phyloP scores from a whole-genome alignment of 2,888 invertebrate species.

The Ormyrus pomaceus region DNA sequence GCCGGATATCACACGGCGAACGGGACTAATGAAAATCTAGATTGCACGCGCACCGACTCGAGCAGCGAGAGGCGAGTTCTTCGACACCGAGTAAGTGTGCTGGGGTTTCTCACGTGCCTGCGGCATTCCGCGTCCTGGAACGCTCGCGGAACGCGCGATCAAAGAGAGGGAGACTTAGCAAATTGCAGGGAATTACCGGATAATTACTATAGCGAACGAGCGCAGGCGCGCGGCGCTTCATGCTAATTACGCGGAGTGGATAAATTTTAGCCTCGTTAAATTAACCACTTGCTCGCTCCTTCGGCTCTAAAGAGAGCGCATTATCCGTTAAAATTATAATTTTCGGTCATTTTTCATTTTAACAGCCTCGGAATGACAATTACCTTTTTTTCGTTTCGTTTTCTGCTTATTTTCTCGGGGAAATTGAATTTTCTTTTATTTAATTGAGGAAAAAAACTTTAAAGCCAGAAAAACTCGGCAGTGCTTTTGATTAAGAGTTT shows the following conservation, averaged over 20 bases:
- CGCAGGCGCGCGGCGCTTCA: not conserved
- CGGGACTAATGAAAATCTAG: constrained; percentile 61
- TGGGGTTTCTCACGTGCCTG: constrained; percentile 50
- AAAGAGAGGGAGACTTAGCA: constrained; percentile 54
- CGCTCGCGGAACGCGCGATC: not conserved
- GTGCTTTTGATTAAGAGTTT: too few relatives aligned
- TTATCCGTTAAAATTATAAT: constrained; percentile 27
- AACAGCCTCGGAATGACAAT: not conserved
- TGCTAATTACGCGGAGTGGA: constrained; percentile 41
- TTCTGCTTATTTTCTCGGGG: too few relatives aligned
- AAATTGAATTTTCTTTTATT: too few relatives aligned
- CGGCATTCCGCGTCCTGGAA: constrained; percentile 19
- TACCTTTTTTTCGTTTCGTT: too few relatives aligned
- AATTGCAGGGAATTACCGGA: constrained; percentile 59
- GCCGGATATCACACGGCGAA: constrained; percentile 55
- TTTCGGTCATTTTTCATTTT: constrained; percentile 39
- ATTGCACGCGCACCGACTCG: constrained; percentile 57
- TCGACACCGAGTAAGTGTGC: not conserved
- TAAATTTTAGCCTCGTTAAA: constrained; percentile 45
- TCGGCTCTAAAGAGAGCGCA: constrained; percentile 8
- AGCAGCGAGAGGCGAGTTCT: not conserved
- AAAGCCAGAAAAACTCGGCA: too few relatives aligned
- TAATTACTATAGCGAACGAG: constrained; percentile 50
- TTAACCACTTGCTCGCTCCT: constrained; percentile 34
- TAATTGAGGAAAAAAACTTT: too few relatives aligned